Conservation (phyloP, 1,140 invertebrate genomes). For the Bombus waltoni region DNA sequence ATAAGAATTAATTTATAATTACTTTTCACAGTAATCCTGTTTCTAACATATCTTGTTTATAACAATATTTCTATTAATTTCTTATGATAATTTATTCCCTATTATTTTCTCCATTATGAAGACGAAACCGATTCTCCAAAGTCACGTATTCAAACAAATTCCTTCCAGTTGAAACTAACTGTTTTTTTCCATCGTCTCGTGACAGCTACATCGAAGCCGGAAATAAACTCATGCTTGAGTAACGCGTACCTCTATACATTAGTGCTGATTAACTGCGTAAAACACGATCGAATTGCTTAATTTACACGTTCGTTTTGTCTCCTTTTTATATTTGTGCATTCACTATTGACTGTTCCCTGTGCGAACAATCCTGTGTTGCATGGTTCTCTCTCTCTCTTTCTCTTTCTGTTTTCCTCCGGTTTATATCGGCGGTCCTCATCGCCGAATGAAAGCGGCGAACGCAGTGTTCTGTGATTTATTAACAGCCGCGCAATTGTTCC, state of each 20-base stretch:
- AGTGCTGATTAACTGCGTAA: not conserved
- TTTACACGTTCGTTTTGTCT: conserved; percentile 53
- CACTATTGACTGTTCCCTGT: conserved; percentile 48
- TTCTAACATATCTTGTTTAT: too few relatives aligned
- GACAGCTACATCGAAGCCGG: not conserved
- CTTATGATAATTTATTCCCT: too few relatives aligned
- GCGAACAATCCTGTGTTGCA: conserved; percentile 45
- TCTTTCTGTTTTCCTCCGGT: conserved; percentile 32
- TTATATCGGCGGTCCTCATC: conserved; percentile 37
- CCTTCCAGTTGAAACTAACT: not conserved
- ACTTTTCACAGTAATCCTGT: too few relatives aligned
- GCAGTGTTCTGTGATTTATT: conserved; percentile 77
- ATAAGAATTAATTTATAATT: too few relatives aligned
- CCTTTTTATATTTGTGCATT: conserved; percentile 40
- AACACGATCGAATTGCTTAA: conserved; percentile 35
- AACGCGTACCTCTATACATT: not conserved
- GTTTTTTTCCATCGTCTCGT: not conserved
- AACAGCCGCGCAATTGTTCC: conserved; percentile 77
- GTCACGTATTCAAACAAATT: not conserved
- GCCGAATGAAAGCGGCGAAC: conserved; percentile 56
- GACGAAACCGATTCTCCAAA: not conserved
- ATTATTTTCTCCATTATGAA: not conserved
- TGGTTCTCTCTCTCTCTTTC: not conserved
- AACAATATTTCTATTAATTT: too few relatives aligned
- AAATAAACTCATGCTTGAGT: not conserved